phyloP scores from a whole-genome alignment of 2,888 invertebrate genomes.

The Hyppa rectilinea region DNA sequence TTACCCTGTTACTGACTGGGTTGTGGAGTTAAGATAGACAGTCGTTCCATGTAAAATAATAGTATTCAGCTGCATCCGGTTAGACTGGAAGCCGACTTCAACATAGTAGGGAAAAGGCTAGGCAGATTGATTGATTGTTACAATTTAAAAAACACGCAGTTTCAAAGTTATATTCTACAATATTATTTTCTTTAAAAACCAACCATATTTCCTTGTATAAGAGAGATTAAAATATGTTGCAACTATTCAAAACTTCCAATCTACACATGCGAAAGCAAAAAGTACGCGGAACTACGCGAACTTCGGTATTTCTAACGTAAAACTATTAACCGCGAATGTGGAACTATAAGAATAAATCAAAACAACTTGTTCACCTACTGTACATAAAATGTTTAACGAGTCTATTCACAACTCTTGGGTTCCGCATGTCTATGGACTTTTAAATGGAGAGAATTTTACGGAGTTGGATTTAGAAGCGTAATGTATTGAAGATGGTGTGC shows the following conservation, averaged over 20 bases:
- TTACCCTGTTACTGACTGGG: too few species aligned
- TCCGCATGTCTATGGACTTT: constrained; percentile 53
- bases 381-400: constrained; percentile 63
- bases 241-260: constrained; percentile 33
- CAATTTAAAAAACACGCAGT: constrained; percentile 20
- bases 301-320: constrained; percentile 54
- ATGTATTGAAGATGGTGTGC: constrained; percentile 23
- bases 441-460: constrained; percentile 7
- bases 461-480: constrained; percentile 1
- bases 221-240: constrained; percentile 36
- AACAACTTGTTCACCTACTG: constrained; percentile 55
- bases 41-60: too few species aligned
- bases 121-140: too few species aligned
- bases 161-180: constrained; percentile 27
- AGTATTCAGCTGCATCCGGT: too few species aligned
- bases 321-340: constrained; percentile 62
- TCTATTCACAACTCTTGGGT: constrained; percentile 63
- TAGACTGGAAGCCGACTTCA: too few species aligned
- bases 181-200: constrained; percentile 23
- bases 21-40: too few species aligned
- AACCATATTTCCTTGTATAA: constrained; percentile 36
- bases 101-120: too few species aligned
- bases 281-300: constrained; percentile 38
- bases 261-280: constrained; percentile 40
- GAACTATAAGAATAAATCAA: constrained; percentile 72